Conservation (phyloP, 2,888 invertebrate species). For the Leptinotarsa rubiginosa region DNA sequence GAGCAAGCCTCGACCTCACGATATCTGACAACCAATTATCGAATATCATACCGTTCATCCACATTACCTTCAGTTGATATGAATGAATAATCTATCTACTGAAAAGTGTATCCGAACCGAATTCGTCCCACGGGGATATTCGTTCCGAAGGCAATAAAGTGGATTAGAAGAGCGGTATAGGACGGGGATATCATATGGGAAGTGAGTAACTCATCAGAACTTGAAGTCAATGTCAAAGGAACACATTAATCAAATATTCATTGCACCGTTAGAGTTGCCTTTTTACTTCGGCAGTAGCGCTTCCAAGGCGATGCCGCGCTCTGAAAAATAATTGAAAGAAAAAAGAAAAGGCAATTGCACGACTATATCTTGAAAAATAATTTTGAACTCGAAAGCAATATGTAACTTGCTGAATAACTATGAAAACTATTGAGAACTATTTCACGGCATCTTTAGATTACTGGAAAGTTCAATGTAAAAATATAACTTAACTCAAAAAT, state of each 20-base stretch:
- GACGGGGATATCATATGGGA: constrained; percentile 20
- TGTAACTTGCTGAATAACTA: too few relatives aligned
- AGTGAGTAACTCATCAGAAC: constrained; percentile 38
- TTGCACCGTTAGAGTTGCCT: constrained; percentile 41
- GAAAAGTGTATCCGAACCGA: not conserved
- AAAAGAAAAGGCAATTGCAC: not conserved
- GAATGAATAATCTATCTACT: constrained; percentile 14
- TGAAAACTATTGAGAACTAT: too few relatives aligned
- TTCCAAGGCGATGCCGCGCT: not conserved
- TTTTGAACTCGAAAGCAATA: not conserved
- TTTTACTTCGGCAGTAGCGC: not conserved
- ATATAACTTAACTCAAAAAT: too few relatives aligned
- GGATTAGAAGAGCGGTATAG: not conserved
- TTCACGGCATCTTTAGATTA: too few relatives aligned
- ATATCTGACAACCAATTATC: not conserved
- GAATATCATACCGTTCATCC: constrained; percentile 2
- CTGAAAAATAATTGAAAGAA: constrained; percentile 1
- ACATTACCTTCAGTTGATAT: not conserved
- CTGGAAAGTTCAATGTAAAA: too few relatives aligned
- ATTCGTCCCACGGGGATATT: constrained; percentile 1
- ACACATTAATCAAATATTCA: constrained; percentile 49
- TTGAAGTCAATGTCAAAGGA: constrained; percentile 44
- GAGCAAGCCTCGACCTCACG: not conserved
- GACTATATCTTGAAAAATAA: not conserved
- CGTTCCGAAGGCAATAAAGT: not conserved